Conservation (phyloP, 2,113 vertebrate species). For the Tragelaphus buxtoni region DNA sequence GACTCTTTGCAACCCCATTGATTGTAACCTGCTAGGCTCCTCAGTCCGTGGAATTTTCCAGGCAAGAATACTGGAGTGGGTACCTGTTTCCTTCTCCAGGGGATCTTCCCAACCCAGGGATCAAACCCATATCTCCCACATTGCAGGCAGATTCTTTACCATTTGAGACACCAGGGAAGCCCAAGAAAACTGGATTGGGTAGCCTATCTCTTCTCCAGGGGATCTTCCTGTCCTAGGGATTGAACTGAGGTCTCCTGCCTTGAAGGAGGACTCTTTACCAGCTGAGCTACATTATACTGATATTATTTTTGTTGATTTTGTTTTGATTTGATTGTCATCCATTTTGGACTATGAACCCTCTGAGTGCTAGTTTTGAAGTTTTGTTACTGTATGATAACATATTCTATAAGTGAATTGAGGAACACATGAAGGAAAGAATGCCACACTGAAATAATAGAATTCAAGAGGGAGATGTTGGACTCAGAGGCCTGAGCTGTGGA, state of each 20-base stretch:
- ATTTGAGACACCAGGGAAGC: neutral
- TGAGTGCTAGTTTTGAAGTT: neutral
- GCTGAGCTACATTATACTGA: neutral
- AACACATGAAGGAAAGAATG: neutral
- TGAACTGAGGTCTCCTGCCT: neutral
- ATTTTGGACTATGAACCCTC: neutral
- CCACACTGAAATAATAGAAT: neutral
- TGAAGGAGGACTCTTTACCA: neutral
- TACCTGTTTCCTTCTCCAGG: neutral
- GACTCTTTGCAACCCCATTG: neutral
- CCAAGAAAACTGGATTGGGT: neutral
- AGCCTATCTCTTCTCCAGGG: neutral
- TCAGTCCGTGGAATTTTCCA: neutral
- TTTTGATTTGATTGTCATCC: neutral
- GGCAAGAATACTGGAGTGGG: neutral
- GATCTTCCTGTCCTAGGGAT: neutral
- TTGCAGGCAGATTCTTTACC: neutral
- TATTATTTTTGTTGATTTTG: neutral
- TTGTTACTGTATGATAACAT: neutral
- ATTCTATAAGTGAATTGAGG: neutral
- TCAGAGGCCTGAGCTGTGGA: neutral
- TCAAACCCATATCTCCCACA: neutral
- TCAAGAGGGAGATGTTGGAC: neutral
- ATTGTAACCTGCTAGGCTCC: neutral
- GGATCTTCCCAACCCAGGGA: neutral